Conservation (phyloP, 2,113 vertebrate genomes). For the Hystrix brachyura region DNA sequence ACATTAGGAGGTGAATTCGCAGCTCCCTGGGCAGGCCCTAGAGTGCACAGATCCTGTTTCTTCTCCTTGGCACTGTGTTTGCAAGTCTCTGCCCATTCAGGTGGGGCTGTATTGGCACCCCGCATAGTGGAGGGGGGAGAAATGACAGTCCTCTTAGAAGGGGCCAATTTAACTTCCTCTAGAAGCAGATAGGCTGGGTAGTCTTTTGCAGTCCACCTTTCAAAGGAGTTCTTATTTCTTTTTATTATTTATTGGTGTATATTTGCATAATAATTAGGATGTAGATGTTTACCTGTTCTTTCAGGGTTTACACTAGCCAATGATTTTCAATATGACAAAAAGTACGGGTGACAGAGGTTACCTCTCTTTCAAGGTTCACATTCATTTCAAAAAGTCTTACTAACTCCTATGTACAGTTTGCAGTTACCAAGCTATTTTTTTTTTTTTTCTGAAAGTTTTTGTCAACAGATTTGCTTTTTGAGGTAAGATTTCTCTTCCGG, state of each 20-base stretch:
- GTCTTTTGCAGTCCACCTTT: background rate
- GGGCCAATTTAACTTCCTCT: slow-evolving; percentile 76
- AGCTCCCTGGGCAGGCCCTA: slow-evolving; percentile 65
- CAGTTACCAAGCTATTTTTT: slow-evolving; percentile 9
- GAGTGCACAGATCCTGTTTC: slow-evolving; percentile 74
- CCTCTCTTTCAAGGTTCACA: background rate
- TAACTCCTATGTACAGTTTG: background rate
- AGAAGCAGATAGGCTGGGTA: slow-evolving; percentile 38
- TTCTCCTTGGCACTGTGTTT: slow-evolving; percentile 77
- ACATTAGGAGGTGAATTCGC: slow-evolving; percentile 78
- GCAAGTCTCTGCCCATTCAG: slow-evolving; percentile 68
- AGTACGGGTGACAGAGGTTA: background rate
- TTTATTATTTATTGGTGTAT: background rate
- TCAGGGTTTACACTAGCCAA: background rate
- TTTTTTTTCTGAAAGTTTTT: background rate
- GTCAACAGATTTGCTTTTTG: background rate
- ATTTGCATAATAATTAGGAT: background rate
- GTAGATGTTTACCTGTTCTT: background rate
- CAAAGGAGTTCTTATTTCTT: background rate
- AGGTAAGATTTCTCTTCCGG: background rate
- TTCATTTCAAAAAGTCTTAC: slow-evolving; percentile 17
- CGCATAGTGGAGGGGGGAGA: background rate
- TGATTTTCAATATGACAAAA: slow-evolving; percentile 33
- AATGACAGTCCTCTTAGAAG: slow-evolving; percentile 73
- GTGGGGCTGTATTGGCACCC: slow-evolving; percentile 63